Evolutionary conservation across 2,113 vertebrate genomes (phyloP), one percentile per base, ranked within the genome.

Genomic region (Camelus dromedarius): DNA sequence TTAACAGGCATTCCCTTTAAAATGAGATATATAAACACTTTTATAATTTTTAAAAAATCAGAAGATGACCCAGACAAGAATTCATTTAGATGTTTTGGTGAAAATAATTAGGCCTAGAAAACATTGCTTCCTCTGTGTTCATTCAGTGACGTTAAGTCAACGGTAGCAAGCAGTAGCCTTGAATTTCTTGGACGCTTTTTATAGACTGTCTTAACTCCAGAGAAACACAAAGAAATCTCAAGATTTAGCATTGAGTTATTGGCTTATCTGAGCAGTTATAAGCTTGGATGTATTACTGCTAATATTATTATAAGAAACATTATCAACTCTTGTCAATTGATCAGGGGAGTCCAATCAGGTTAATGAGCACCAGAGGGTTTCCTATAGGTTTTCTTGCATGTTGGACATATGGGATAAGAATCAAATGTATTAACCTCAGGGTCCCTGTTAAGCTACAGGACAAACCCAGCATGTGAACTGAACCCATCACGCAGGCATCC

Each of bases 141-240:
- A 81, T 24, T 18, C 48, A 91, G 30, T 90, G 20, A 32, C 3
- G 56, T 92, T 92, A 88, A 46, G 16, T 26, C 62, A 88, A 69
- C 20, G 62, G n/a, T 35, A 95, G 26, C 12, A 48, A 73, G 76
- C 75, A 75, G 22, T 11, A 83, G 20, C 16, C 14, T 88, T 84
- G 8, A 79, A 56, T 92, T 89, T 82, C 38, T 90, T 58, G 19
- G 6, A 76, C 9, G 81, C 1, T 54, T 90, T 1, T 69, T 86
- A 60, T 67, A 38, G 32, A 70, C 18, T 82, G 60, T n/a, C n/a
- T 52, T 26, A 58, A 69, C 69, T 83, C 32, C 80, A 82, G n/a
- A 91, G 69, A 93, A 56, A 81, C 81, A 32, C n/a, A 86, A 86
- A 92, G 22, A 75, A 72, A 70, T 72, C 32, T 73, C 32, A 46